Conservation (phyloP, 2,113 vertebrate species). For the Tetrao urogallus region DNA sequence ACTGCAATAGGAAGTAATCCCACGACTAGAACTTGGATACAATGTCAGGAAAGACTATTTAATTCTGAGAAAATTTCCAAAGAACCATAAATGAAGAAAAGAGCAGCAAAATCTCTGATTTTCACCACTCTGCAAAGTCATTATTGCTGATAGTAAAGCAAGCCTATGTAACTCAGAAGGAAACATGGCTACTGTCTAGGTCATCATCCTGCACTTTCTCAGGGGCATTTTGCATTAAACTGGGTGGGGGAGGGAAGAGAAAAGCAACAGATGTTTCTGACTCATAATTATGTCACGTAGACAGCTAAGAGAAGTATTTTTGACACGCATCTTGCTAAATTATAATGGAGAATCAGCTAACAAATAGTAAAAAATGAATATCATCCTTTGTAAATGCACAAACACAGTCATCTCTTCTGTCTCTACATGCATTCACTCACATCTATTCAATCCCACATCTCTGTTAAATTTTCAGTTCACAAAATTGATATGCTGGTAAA, state of each 20-base stretch:
- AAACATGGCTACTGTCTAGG: neutral
- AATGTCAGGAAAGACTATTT: neutral
- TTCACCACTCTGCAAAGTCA: neutral
- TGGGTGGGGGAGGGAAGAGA: neutral
- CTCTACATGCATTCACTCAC: neutral
- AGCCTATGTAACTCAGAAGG: neutral
- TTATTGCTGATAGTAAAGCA: neutral
- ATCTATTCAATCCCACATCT: neutral
- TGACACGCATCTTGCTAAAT: conserved; percentile 10
- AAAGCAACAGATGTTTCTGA: neutral
- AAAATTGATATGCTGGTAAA: neutral
- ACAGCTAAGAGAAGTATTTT: conserved; percentile 8
- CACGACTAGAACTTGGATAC: neutral
- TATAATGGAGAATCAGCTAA: conserved; percentile 7
- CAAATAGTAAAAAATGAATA: conserved; percentile 28
- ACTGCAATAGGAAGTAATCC: neutral
- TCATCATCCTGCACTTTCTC: neutral
- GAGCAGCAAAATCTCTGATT: neutral
- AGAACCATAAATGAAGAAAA: neutral
- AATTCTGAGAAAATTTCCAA: neutral
- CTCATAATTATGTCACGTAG: neutral
- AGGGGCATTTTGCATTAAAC: neutral
- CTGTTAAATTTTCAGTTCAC: conserved; percentile 22
- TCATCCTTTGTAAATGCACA: neutral
- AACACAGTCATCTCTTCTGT: neutral